Evolutionary conservation across 2,888 invertebrate species (phyloP).

Genomic region (Brachyptera risi): DNA sequence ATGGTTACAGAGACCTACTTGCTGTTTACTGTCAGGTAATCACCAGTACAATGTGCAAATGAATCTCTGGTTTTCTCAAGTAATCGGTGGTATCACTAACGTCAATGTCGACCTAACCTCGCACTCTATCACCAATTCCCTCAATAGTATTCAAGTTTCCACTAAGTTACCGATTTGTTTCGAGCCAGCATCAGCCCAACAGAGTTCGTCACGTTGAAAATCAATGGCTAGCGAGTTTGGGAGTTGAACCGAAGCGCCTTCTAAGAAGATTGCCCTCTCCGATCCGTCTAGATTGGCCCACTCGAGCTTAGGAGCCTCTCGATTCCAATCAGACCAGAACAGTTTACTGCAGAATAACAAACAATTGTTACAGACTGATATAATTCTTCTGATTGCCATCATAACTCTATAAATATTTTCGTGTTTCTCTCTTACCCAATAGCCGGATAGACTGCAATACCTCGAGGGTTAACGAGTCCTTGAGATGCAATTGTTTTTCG

Average conservation of each 20-base stretch:
- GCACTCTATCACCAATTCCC: no score
- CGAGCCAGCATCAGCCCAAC: constrained; percentile 93
- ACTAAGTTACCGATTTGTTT: constrained; percentile 52
- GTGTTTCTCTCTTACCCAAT: constrained; percentile 69
- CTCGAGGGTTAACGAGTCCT: constrained; percentile 84
- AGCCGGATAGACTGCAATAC: constrained; percentile 89
- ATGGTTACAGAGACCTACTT: no score
- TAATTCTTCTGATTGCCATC: no score
- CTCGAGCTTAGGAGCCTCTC: constrained; percentile 86
- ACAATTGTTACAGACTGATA: no score
- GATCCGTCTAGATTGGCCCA: constrained; percentile 91
- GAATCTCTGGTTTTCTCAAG: no score
- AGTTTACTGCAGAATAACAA: constrained; percentile 64
- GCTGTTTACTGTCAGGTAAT: no score
- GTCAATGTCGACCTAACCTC: no score
- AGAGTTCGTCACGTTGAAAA: constrained; percentile 76
- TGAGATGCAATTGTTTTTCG: constrained; percentile 71
- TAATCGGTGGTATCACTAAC: no score
- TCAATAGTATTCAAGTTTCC: no score
- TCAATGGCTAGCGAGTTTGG: constrained; percentile 94
- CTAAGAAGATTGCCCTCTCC: constrained; percentile 65
- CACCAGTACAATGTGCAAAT: no score
- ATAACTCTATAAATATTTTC: no score
- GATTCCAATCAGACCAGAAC: constrained; percentile 98
- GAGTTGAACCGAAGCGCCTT: constrained; percentile 63